Percentiles rank a stretch among this genome's conserved stretches.
phyloP scores from a whole-genome alignment of 2,113 vertebrate species.

The Rhinolophus ferrumequinum region DNA sequence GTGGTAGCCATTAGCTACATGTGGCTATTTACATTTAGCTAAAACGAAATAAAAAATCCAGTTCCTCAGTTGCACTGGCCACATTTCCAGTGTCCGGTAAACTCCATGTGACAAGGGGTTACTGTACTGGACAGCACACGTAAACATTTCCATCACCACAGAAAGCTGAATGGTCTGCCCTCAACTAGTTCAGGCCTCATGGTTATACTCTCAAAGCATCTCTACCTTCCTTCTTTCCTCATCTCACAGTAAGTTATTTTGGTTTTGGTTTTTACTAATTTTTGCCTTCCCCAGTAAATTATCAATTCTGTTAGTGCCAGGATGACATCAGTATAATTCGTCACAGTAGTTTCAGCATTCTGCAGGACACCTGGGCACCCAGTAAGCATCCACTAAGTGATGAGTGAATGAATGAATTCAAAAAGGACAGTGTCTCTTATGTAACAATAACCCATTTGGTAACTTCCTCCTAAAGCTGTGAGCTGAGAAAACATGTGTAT shows the following conservation, averaged over 20 bases:
- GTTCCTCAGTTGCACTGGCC: background rate
- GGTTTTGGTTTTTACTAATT: background rate
- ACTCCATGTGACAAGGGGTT: accelerated
- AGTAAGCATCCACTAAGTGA: background rate
- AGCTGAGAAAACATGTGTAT: background rate
- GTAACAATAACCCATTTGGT: background rate
- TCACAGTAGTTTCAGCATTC: background rate
- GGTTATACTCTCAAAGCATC: background rate
- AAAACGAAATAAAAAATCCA: background rate
- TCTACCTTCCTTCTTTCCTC: background rate
- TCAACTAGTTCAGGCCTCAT: background rate
- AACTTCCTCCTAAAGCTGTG: background rate
- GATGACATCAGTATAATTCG: background rate
- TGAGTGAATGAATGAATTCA: background rate
- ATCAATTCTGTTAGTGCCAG: background rate
- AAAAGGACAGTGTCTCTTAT: background rate
- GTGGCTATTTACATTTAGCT: background rate
- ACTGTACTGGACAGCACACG: background rate
- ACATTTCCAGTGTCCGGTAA: background rate
- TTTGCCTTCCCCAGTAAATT: background rate
- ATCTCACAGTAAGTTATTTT: background rate
- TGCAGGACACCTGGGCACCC: background rate
- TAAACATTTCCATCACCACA: background rate
- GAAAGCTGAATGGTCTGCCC: background rate
- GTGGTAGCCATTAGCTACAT: background rate